Percentiles rank a stretch among this genome's conserved stretches.
These are phyloP conservation scores for Acromyrmex echinatior DNA, from an alignment of 1,140 invertebrate genomes.

Conservation along the genomic window DNA sequence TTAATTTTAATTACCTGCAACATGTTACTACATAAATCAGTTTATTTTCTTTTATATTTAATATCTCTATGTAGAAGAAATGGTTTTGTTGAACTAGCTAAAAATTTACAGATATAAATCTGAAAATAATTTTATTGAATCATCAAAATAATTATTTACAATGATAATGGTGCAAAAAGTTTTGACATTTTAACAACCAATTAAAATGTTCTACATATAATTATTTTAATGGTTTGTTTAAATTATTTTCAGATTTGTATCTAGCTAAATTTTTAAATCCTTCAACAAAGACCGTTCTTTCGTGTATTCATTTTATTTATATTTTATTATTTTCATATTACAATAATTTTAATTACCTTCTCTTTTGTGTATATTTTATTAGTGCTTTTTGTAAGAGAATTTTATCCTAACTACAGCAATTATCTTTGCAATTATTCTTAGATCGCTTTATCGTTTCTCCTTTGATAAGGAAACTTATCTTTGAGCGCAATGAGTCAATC, in stretches of 20 bases:
- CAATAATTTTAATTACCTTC: not conserved
- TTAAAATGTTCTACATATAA: too few relatives aligned
- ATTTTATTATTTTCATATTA: slow-evolving; percentile 1
- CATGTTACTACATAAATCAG: not conserved
- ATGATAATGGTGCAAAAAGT: too few relatives aligned
- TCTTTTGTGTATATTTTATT: not conserved
- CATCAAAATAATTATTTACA: too few relatives aligned
- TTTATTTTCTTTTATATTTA: not conserved
- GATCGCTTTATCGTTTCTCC: not conserved
- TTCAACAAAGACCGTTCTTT: too few relatives aligned
- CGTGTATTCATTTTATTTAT: not conserved
- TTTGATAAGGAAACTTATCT: not conserved
- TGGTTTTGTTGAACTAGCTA: too few relatives aligned
- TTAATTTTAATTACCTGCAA: not conserved
- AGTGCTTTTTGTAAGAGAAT: not conserved
- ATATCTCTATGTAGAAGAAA: not conserved
- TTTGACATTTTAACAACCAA: too few relatives aligned
- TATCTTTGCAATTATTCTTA: slow-evolving; percentile 1
- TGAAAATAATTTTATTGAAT: too few relatives aligned
- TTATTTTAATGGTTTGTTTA: too few relatives aligned
- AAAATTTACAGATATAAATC: too few relatives aligned
- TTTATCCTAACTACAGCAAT: not conserved
- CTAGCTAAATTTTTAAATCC: too few relatives aligned
- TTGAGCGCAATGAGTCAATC: too few relatives aligned
- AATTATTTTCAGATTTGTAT: too few relatives aligned